Evolutionary conservation across 2,113 vertebrate genomes (phyloP), one percentile per base, ranked within the genome.

Genomic region (Cyprinodon brontotheroides): DNA sequence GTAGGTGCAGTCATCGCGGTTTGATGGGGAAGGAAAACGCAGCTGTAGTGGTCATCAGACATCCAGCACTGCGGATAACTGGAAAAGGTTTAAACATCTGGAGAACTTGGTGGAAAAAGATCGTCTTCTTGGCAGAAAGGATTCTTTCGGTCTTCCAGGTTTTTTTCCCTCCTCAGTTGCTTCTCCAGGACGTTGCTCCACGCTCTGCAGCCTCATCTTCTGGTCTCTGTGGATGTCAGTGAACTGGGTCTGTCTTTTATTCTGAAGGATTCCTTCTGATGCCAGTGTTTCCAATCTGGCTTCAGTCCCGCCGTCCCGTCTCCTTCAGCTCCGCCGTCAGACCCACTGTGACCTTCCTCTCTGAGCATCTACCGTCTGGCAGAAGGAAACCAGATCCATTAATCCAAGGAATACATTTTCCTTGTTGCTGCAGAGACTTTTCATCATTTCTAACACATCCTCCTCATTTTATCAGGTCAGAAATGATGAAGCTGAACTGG

Each of bases 371-470:
- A 80, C 68, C 66, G 57, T 45, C 11, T 43, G 6, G 75, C 70
- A 40, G 66, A 53, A 69, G 57, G 7, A 38, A 40, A 53, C 20
- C 45, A 72, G 76, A 79, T 78, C 53, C 59, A 86, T 79, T 63
- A 80, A 82, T 60, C 22, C 69, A 78, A 72, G 74, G 67, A 17
- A n/a, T 82, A 70, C 50, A 65, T 65, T 61, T 64, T 11, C 20
- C 17, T 57, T 57, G 68, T 50, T 78, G 57, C 68, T 77, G 61
- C 61, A 62, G 65, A 38, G 17, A 41, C 45, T 62, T 39, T 81
- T 78, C 11, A 80, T 79, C 36, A 78, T 68, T 81, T 68, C 39
- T 77, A 81, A 29, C 59, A 53, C 67, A 75, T 70, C 78, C 80
- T 80, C 67, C 81, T 85, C 75, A 79, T 40, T 45, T 65, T 80